A percentile compares a stretch with the other conserved stretches of the same genome.
phyloP scores from a whole-genome alignment of 2,113 vertebrate genomes.

The Lycaon pictus region DNA sequence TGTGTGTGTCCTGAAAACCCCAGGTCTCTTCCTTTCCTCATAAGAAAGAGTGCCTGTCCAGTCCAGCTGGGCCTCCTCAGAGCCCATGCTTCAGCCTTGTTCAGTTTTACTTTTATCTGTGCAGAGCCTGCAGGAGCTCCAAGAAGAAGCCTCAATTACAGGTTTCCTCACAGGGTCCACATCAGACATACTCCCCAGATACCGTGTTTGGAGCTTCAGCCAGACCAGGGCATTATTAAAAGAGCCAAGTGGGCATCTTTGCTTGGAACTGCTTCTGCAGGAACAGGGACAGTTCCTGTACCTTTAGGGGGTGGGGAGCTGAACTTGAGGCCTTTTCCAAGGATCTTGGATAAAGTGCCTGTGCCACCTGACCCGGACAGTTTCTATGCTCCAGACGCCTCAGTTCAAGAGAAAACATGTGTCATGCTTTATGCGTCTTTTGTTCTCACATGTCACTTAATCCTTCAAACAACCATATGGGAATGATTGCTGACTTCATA shows the following conservation, averaged over 20 bases:
- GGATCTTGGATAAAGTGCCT: background rate
- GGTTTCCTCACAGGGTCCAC: background rate
- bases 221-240: rapidly evolving
- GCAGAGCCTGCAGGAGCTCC: background rate
- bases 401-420: background rate
- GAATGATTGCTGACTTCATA: background rate
- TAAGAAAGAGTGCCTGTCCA: background rate
- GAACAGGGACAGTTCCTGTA: background rate
- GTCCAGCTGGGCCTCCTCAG: background rate
- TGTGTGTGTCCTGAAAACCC: background rate
- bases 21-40: background rate
- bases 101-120: background rate
- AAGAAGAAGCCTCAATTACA: background rate
- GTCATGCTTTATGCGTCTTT: background rate
- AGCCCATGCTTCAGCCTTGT: background rate
- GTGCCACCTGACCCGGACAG: background rate
- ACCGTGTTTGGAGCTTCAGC: background rate
- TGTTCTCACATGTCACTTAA: background rate
- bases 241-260: background rate
- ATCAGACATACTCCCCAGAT: background rate
- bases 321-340: background rate
- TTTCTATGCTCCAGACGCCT: background rate
- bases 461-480: background rate
- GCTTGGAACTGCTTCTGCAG: background rate
- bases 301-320: background rate